Evolutionary conservation across 2,888 invertebrate genomes (phyloP), one percentile per base, ranked within the genome.

Genomic region (Eupithecia exiguata): DNA sequence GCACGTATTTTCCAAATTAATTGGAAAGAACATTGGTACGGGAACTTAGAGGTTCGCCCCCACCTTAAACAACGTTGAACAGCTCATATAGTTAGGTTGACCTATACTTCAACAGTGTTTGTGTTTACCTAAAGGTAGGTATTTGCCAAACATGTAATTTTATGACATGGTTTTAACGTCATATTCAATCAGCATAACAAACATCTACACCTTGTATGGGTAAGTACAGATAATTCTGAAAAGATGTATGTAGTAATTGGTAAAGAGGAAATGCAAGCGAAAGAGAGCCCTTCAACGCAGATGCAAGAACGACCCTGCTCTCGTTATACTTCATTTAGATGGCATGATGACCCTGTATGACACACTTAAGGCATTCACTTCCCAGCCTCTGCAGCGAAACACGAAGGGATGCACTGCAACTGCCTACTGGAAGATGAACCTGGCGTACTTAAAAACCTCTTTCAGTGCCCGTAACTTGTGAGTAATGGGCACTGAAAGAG

Each of bases 251-350:
- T n/a, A n/a, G n/a, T n/a, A n/a, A n/a, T n/a, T n/a, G n/a, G n/a
- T n/a, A n/a, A n/a, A n/a, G n/a, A n/a, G n/a, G 78, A 77, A 77
- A 80, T 80, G 40, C 69, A 65, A 63, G 63, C 83, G 80, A 82
- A 83, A 83, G 78, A 75, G 76, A n/a, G n/a, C n/a, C 84, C 83
- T 83, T 83, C 78, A 74, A 69, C 18, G 35, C 70, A 70, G 35
- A 63, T 69, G 65, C 72, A 75, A 78, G 70, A 53, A 62, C 68
- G 58, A 25, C 62, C 62, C 62, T 62, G 62, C 12, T 30, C 25
- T 61, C 62, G 62, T 62, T 62, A 18, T 62, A 40, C 14, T 40
- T 40, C 35, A 62, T 62, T 62, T 35, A 62, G 62, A 62, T 62
- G 62, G 35, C 62, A 62, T 18, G 62, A 18, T 62, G 62, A 58